Evolutionary conservation across 2,797 vertebrate species (phyloP), one percentile per base, ranked within the genome.

Genomic region (Betta splendens): DNA sequence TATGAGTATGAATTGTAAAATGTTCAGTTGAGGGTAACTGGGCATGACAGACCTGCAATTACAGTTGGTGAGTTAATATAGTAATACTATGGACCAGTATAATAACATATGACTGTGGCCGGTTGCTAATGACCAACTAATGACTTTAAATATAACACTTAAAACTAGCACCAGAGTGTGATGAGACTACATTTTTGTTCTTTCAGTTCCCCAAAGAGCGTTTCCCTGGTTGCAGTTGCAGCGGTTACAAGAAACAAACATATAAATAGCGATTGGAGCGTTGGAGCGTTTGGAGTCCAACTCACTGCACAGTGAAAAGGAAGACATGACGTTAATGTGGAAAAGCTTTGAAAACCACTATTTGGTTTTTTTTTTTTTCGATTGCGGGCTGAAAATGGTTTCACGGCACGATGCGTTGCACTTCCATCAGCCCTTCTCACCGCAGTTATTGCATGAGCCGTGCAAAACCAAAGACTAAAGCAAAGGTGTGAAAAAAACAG

Each of bases 401-500:
- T 42, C 16, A 13, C 20, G 8, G 2, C 8, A 38, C 38, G 8
- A 36, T 66, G 12, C 8, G n/a, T 36, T 16, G 8, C 16, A 18
- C 25, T 43, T 69, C 40, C 16, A 42, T 54, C 25, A 5, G 26
- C 16, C 9, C 17, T 6, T 31, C 5, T 57, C 1, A 53, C 62
- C 52, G n/a, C 65, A 75, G 46, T 2, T 20, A 18, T 3, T 64
- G 51, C 55, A 46, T n/a, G 21, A 18, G 1, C 4, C 12, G 13
- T 54, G 64, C 72, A 74, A 20, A 65, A 28, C 13, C 31, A 5
- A 64, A 44, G 40, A 48, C 18, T n/a, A 20, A 39, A 39, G 13
- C 50, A 59, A 76, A 88, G 81, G 80, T 85, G 85, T 79, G 80
- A 89, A 80, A 74, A 64, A 52, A 87, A 86, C 80, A 87, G 80